phyloP scores from a whole-genome alignment of 2,888 invertebrate genomes.

The Eupsilia transversa region DNA sequence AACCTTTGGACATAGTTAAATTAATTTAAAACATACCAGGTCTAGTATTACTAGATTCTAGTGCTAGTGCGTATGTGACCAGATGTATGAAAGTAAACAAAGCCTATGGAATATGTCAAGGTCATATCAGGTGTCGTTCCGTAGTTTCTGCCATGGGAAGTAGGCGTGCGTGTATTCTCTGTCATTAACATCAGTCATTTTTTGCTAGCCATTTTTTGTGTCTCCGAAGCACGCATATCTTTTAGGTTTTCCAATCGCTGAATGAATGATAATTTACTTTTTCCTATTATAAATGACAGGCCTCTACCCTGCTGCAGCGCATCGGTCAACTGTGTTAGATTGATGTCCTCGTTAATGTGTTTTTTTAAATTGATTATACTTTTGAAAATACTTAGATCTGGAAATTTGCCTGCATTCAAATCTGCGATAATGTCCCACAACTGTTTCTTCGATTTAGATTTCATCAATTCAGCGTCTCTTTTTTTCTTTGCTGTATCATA shows the following conservation, averaged over 20 bases:
- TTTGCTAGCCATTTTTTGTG: background rate
- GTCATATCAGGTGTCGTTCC: background rate
- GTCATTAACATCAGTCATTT: background rate
- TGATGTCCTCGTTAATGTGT: background rate
- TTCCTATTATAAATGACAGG: background rate
- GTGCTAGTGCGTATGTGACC: background rate
- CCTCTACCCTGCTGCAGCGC: background rate
- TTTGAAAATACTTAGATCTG: background rate
- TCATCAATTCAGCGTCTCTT: background rate
- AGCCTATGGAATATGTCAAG: background rate
- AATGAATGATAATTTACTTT: background rate
- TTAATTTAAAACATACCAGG: background rate
- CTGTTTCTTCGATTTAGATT: background rate
- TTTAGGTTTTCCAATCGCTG: background rate
- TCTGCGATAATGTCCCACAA: background rate
- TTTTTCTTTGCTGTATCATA: slow-evolving; percentile 9
- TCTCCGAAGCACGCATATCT: background rate
- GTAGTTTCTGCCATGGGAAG: background rate
- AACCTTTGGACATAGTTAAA: background rate
- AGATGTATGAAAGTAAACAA: background rate
- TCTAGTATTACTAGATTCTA: background rate
- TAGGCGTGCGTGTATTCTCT: background rate
- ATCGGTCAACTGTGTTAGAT: background rate
- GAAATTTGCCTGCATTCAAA: background rate
- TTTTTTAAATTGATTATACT: background rate